Conservation (phyloP, 2,797 vertebrate species). For the Sebastes variabilis region DNA sequence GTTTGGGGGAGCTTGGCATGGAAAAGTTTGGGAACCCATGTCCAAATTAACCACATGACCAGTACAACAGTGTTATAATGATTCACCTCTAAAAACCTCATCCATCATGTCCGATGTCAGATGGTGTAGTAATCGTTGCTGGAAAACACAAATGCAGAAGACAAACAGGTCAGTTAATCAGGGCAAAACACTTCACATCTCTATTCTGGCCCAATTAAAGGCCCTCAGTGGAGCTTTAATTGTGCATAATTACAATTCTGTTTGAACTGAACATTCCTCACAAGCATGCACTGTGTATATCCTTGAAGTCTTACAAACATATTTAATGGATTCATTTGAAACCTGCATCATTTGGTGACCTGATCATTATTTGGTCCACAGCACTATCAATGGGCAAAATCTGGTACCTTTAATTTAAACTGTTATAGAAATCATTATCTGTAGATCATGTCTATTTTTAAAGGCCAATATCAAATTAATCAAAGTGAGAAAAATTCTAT, state of each 20-base stretch:
- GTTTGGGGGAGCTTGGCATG: too few species aligned
- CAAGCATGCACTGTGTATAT: neutral
- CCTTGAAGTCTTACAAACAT: too few species aligned
- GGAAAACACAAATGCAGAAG: neutral
- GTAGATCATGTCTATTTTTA: neutral
- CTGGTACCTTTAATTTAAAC: neutral
- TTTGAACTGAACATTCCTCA: neutral
- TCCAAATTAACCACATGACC: conserved; percentile 2
- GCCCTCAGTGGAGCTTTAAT: neutral
- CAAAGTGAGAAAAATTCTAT: neutral
- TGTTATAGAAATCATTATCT: neutral
- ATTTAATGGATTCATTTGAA: too few species aligned
- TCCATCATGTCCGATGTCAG: neutral
- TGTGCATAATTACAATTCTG: neutral
- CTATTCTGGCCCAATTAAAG: neutral
- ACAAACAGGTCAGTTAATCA: conserved; percentile 1
- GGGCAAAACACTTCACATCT: neutral
- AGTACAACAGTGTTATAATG: neutral
- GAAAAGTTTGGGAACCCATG: too few species aligned
- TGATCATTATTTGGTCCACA: neutral
- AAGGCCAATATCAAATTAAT: neutral
- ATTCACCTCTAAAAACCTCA: neutral
- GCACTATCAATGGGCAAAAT: neutral
- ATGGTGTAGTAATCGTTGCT: neutral
- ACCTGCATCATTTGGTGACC: neutral